Base-by-base conservation (phyloP, 2,113 vertebrate species). In the Oceanodroma tethys region DNA sequence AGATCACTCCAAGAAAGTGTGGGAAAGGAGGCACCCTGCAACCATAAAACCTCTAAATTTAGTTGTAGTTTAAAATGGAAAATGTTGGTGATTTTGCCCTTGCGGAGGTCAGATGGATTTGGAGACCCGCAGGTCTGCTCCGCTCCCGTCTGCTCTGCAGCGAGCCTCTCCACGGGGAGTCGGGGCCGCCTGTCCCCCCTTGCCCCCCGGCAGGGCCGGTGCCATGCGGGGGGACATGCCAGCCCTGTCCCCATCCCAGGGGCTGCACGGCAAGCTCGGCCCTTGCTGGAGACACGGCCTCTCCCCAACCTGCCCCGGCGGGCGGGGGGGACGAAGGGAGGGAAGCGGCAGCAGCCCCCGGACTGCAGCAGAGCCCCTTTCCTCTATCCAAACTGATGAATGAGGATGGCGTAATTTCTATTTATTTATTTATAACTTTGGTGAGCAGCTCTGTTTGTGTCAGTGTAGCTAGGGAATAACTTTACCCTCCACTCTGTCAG, bases 21-120 rank as follows among this genome's bases (percentile, higher is more conserved):
- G 95, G 96, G 96, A 96, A 96, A 92, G 67, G 25, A 95, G 76
- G 65, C 63, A 81, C 38, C 16, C 58, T 95, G 66, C 40, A 92
- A 43, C 52, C 43, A 60, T 87, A 91, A 95, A 93, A 7, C 11
- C 65, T 92, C 76, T 96, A 67, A 87, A 75, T 91, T 94, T 97
- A 94, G 76, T 81, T 79, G 17, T 47, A 34, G 17, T 55, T 86
- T 63, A 67, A 72, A 78, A 75, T 56, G 81, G 81, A 94, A 96
- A 86, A 78, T 62, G 18, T 42, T 88, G 68, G 52, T 58, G 59
- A 50, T 75, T 85, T 72, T 84, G 66, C 47, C 15, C 13, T 25
- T 40, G 26, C 1, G 1, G 70, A 15, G 17, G 12, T 67, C 68
- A 47, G 26, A 32, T 30, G n/a, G 29, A 34, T 72, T 67, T 76